Evolutionary conservation across 2,113 vertebrate species (phyloP).

Genomic region (Ochotona curzoniae): DNA sequence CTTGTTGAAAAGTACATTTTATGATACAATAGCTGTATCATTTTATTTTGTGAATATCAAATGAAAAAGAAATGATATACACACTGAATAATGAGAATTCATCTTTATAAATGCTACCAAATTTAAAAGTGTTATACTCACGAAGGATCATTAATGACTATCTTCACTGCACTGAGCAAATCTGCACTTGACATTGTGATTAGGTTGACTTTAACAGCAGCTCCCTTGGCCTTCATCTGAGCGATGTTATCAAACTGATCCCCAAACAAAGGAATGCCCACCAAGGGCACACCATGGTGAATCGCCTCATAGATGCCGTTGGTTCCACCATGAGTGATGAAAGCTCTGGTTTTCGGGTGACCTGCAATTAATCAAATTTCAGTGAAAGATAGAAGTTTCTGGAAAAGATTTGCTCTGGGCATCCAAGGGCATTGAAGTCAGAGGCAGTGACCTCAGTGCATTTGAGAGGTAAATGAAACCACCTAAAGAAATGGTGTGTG

Average conservation of each 20-base stretch:
- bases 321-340: slow-evolving; percentile 91
- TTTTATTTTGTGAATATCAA: too few relatives aligned
- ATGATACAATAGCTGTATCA: too few relatives aligned
- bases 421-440: too few relatives aligned
- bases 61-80: too few relatives aligned
- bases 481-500: accelerated
- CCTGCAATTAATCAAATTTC: slow-evolving; percentile 80
- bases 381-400: not conserved
- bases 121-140: slow-evolving; percentile 80
- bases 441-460: not conserved
- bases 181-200: slow-evolving; percentile 82
- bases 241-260: slow-evolving; percentile 83
- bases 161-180: slow-evolving; percentile 86
- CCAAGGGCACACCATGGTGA: slow-evolving; percentile 3
- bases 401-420: not conserved
- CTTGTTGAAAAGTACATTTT: too few relatives aligned
- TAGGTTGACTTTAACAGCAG: slow-evolving; percentile 87
- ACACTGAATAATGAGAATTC: too few relatives aligned
- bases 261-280: slow-evolving; percentile 42
- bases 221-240: slow-evolving; percentile 86
- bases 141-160: slow-evolving; percentile 87
- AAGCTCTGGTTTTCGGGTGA: slow-evolving; percentile 89
- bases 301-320: slow-evolving; percentile 90
- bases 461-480: too few relatives aligned
- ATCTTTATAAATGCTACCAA: not conserved